phyloP scores from a whole-genome alignment of 2,888 invertebrate genomes.

The Dascillus cervinus region DNA sequence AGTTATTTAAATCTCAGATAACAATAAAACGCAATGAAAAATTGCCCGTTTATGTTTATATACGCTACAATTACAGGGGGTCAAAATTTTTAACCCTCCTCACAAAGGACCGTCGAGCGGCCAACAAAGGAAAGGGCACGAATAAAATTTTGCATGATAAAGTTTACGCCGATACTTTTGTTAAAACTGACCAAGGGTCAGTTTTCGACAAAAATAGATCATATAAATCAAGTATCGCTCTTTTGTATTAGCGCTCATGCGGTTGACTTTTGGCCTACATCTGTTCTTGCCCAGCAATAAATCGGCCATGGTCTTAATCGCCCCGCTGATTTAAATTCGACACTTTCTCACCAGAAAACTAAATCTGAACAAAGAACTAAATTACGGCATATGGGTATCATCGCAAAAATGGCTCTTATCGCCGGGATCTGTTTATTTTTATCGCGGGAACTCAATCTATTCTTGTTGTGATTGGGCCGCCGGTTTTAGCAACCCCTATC shows the following conservation, averaged over 20 bases:
- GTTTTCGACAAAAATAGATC: slow-evolving; percentile 34
- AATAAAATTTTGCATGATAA: slow-evolving; percentile 37
- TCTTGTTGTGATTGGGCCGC: no score
- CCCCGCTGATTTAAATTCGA: no score
- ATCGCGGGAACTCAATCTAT: no score
- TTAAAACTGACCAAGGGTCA: slow-evolving; percentile 32
- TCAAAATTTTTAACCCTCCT: slow-evolving; percentile 41
- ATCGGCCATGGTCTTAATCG: slow-evolving; percentile 21
- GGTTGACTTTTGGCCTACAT: slow-evolving; percentile 44
- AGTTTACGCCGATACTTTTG: slow-evolving; percentile 29
- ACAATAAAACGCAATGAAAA: slow-evolving; percentile 38
- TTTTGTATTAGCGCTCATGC: slow-evolving; percentile 32
- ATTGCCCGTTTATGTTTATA: slow-evolving; percentile 42
- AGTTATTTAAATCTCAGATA: no score
- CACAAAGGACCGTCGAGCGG: slow-evolving; percentile 30
- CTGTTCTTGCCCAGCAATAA: slow-evolving; percentile 37
- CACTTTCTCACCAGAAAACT: no score
- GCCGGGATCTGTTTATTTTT: no score
- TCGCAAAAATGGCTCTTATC: no score
- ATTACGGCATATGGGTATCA: no score
- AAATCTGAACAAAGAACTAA: no score
- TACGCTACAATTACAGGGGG: slow-evolving; percentile 40
- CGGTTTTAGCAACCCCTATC: no score
- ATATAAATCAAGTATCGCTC: slow-evolving; percentile 40
- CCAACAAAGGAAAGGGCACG: slow-evolving; percentile 31